Evolutionary conservation across 2,888 invertebrate species (phyloP).

Genomic region (Nephrotoma appendiculata): DNA sequence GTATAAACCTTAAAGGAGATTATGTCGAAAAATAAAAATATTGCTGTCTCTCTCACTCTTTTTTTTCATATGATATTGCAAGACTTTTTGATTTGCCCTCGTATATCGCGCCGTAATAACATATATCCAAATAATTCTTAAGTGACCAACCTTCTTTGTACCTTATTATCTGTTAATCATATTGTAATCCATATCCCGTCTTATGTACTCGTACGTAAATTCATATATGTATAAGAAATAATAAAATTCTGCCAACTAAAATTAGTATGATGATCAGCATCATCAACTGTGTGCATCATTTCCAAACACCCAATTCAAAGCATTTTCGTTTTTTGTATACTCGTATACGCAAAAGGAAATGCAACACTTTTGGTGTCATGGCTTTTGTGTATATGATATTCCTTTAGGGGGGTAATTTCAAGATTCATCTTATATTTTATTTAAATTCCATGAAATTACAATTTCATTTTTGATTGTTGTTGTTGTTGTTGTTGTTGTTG

Average conservation of each 20-base stretch:
- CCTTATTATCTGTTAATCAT: slow-evolving; percentile 4
- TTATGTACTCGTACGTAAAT: not conserved
- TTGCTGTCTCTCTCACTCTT: too few species aligned
- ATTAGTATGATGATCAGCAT: not conserved
- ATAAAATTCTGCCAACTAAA: not conserved
- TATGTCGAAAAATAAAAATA: too few species aligned
- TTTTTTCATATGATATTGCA: too few species aligned
- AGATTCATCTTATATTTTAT: not conserved
- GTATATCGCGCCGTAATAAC: not conserved
- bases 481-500: not conserved
- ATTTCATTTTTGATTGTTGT: not conserved
- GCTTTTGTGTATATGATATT: not conserved
- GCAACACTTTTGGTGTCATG: not conserved
- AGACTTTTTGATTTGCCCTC: too few species aligned
- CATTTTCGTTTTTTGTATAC: not conserved
- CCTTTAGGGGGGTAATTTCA: not conserved
- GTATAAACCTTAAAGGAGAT: too few species aligned
- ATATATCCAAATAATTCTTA: not conserved
- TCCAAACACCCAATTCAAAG: not conserved
- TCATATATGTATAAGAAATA: not conserved
- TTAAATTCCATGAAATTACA: not conserved
- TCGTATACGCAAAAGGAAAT: not conserved
- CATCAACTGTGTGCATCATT: not conserved
- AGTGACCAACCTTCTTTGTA: not conserved
- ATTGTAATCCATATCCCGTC: not conserved